A percentile compares a stretch with the other conserved stretches of the same genome.
phyloP scores from a whole-genome alignment of 2,888 invertebrate genomes.

The Zaprionus bogoriensis region DNA sequence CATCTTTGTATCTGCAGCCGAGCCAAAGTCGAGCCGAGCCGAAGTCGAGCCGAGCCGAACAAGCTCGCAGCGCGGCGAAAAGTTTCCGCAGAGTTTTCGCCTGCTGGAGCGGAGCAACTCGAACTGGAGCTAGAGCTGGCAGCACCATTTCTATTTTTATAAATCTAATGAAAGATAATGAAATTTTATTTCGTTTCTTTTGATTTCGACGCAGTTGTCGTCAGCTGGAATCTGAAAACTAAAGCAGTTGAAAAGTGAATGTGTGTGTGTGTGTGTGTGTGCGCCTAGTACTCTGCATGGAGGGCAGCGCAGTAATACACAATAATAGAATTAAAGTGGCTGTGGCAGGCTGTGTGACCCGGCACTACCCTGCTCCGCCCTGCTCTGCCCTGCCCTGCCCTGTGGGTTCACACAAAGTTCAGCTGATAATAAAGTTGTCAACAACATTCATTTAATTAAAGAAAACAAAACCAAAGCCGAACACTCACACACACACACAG shows the following conservation, averaged over 20 bases:
- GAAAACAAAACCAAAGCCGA: constrained; percentile 73
- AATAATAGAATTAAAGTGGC: constrained; percentile 78
- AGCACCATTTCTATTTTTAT: constrained; percentile 63
- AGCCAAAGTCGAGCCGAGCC: constrained; percentile 11
- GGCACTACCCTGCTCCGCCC: background rate
- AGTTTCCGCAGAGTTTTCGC: background rate
- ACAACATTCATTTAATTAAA: constrained; percentile 81
- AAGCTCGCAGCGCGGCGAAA: constrained; percentile 13
- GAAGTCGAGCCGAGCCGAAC: constrained; percentile 21
- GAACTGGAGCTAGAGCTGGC: background rate
- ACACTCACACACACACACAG: too few relatives aligned
- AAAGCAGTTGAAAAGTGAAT: constrained; percentile 64
- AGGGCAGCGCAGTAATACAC: constrained; percentile 43
- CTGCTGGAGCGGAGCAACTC: background rate
- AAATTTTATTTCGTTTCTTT: constrained; percentile 72
- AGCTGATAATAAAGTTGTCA: constrained; percentile 80
- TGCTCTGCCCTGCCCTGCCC: background rate
- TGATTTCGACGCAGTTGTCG: constrained; percentile 68
- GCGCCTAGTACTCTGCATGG: too few relatives aligned
- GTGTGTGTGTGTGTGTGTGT: too few relatives aligned
- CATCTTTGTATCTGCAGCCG: constrained; percentile 54
- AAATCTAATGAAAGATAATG: constrained; percentile 79
- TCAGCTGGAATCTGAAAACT: constrained; percentile 61
- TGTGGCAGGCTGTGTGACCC: constrained; percentile 18
- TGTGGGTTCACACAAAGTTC: constrained; percentile 66